Evolutionary conservation across 2,888 invertebrate species (phyloP).

Genomic region (Drosophila mimica): DNA sequence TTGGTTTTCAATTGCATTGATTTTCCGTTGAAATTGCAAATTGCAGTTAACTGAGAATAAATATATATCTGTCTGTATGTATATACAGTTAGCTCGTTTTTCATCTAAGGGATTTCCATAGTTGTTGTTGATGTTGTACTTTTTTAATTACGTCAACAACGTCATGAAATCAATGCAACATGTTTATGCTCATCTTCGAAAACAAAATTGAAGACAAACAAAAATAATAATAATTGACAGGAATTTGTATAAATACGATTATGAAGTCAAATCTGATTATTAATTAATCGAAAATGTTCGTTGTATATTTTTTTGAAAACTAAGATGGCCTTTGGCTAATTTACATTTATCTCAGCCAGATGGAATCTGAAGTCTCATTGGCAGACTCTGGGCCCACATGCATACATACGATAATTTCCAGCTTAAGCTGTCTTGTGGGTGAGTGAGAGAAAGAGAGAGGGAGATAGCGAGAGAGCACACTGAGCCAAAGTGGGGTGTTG

Average conservation of each 20-base stretch:
- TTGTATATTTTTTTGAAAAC: neutral
- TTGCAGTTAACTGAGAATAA: constrained; percentile 12
- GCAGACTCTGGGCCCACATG: constrained; percentile 1
- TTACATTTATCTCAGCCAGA: neutral
- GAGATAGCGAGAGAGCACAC: neutral
- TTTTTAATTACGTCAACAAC: neutral
- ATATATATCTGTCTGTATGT: no score
- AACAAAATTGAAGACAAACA: neutral
- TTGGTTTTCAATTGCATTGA: constrained; percentile 1
- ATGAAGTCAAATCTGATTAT: neutral
- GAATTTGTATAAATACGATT: no score
- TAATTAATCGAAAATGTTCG: neutral
- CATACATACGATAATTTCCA: neutral
- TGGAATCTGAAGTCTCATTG: neutral
- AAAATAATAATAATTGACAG: neutral
- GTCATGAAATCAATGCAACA: neutral
- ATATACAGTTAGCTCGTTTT: no score
- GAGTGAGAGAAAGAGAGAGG: neutral
- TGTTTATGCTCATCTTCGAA: neutral
- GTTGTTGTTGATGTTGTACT: neutral
- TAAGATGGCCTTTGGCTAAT: neutral
- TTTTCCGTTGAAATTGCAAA: constrained; percentile 14
- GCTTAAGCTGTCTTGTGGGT: constrained; percentile 1
- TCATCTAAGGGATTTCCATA: no score
- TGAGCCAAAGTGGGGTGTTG: constrained; percentile 3